These are phyloP conservation scores for Diplodus sargus DNA, from an alignment of 2,797 vertebrate genomes.

Conservation along the genomic window DNA sequence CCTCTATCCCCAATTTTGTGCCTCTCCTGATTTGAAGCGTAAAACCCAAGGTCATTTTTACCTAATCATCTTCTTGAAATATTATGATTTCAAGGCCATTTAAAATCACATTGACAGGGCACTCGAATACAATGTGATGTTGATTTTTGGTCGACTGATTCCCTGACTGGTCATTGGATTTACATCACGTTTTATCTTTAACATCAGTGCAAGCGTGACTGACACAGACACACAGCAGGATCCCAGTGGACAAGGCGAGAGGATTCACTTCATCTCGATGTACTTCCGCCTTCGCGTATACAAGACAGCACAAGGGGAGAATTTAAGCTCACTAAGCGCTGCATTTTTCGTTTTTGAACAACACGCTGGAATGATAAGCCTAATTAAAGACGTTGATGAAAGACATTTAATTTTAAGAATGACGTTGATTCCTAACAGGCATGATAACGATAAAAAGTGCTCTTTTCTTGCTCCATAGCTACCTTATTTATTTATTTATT, in stretches of 20 bases:
- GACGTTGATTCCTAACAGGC: not conserved
- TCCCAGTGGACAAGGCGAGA: slow-evolving; percentile 26
- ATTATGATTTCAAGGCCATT: not conserved
- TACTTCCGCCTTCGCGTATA: slow-evolving; percentile 49
- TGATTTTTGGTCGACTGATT: not conserved
- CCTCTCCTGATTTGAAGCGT: not conserved
- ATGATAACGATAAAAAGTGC: too few relatives aligned
- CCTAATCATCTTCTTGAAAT: too few relatives aligned
- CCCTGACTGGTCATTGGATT: not conserved
- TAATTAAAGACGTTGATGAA: not conserved
- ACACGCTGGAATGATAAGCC: not conserved
- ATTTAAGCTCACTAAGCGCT: not conserved
- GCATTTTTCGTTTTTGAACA: not conserved
- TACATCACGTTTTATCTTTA: slow-evolving; percentile 9
- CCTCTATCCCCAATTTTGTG: not conserved
- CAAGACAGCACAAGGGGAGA: not conserved
- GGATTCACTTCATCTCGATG: accelerated
- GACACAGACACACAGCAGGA: slow-evolving; percentile 11
- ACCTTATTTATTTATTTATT: too few relatives aligned
- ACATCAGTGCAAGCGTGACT: slow-evolving; percentile 23
- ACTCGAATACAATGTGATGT: not conserved
- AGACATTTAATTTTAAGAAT: not conserved
- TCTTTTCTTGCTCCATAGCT: not conserved
- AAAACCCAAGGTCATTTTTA: slow-evolving; percentile 26
- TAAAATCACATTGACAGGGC: not conserved